Conservation (phyloP, 2,113 vertebrate species). For the Stegastes partitus region DNA sequence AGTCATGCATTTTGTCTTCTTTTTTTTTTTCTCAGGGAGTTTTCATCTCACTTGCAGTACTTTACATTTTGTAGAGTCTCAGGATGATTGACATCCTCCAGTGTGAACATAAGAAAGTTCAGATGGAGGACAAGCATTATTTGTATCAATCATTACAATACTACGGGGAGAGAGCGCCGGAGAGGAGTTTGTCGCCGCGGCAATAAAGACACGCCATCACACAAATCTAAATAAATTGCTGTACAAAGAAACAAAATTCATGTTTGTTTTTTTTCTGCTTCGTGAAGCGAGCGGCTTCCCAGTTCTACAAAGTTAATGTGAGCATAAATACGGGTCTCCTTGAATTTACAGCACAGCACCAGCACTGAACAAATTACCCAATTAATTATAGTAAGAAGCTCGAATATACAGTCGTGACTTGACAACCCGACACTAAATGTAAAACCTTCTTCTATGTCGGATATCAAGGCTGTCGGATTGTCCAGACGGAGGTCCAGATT, state of each 20-base stretch:
- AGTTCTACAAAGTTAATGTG: neutral
- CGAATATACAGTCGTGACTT: too few species aligned
- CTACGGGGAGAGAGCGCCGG: constrained; percentile 31
- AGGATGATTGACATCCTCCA: constrained; percentile 62
- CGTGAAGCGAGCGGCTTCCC: neutral
- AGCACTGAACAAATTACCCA: neutral
- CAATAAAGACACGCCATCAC: constrained; percentile 8
- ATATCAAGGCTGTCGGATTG: too few species aligned
- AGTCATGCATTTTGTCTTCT: constrained; percentile 26
- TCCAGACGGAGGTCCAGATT: too few species aligned
- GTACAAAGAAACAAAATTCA: neutral
- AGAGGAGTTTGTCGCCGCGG: constrained; percentile 26
- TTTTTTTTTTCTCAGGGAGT: neutral
- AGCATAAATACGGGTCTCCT: too few species aligned
- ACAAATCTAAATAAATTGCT: constrained; percentile 38
- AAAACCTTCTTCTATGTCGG: too few species aligned
- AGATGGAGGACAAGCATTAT: constrained; percentile 62
- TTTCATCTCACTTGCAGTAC: constrained; percentile 32
- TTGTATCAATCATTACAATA: constrained; percentile 52
- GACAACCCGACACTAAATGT: too few species aligned
- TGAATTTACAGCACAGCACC: neutral
- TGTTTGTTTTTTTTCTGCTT: neutral
- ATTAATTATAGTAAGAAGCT: constrained; percentile 16
- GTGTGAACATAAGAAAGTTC: constrained; percentile 61
- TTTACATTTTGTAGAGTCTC: constrained; percentile 36